Base-by-base conservation (phyloP, 2,888 invertebrate genomes). In the Elegia similella region DNA sequence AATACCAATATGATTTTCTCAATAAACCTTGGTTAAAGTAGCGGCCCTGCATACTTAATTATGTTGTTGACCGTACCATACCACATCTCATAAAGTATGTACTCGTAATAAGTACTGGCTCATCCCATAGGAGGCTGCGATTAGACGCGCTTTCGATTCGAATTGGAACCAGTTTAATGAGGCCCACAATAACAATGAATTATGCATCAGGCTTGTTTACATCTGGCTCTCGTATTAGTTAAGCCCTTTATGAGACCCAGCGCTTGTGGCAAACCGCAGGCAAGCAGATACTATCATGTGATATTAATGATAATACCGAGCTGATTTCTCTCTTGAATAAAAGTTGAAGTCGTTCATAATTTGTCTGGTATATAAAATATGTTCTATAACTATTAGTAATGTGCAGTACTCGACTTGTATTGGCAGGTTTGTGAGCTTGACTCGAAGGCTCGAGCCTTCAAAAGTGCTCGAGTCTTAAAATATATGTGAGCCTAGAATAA, bases 61-160 rank as follows among this genome's bases (percentile, higher is more conserved):
- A n/a, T n/a, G n/a, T n/a, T n/a, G 50, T 50, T 50, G 10, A 8
- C 32, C 15, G 50, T 50, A 34, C 50, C 34, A 34, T 34, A 44
- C 30, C 6, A 55, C 34, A 6, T 55, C 32, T 32, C 54, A 32
- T 32, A 16, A 30, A 54, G 32, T 32, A 56, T 34, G 56, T 56
- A n/a, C n/a, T n/a, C n/a, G 59, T 62, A 64, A 62, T 66, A 61
- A 61, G 58, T 56, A 55, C 15, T 13, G 8, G 42, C 23, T 43
- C 47, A 58, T 60, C 60, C 57, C 61, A 58, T 66, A 65, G 62
- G 63, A 68, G 69, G 62, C 62, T 70, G 65, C 69, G 70, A 80
- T 82, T 82, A 76, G 78, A 77, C 66, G 69, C 76, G 78, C 75
- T 80, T 78, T 82, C 76, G 65, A 75, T 73, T 73, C 64, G 64